Base-by-base conservation (phyloP, 2,888 invertebrate species). In the Macaria notata region DNA sequence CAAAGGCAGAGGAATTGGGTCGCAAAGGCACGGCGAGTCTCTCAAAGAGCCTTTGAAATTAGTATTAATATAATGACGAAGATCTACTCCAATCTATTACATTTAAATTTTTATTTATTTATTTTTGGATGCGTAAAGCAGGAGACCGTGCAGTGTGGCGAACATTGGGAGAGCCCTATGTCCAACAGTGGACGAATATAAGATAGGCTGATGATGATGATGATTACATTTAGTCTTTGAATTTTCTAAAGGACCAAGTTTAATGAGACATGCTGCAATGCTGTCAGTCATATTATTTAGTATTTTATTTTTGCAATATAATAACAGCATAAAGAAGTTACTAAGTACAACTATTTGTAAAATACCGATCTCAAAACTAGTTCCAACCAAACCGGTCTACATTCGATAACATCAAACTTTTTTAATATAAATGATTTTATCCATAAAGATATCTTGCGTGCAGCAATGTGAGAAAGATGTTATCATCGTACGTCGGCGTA, bases 381-480 rank as follows among this genome's bases (percentile, higher is more conserved):
- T 8, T 36, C 4, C 44, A 33, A 45, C 38, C 43, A 49, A 54
- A 54, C 49, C 49, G 31, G 48, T 49, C 4, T 9, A 45, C 45
- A 45, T 38, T 29, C 30, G 31, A 49, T 41, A 41, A 41, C 41
- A 41, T n/a, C n/a, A 41, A 41, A 41, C 4, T 41, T 41, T 7
- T 41, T 41, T 8, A 41, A 4, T 1, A 5, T 41, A 41, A 77
- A 76, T 68, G 59, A 70, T 73, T 64, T 74, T 79, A 79, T 79
- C 77, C 69, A 68, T 66, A 68, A 69, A 67, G 62, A 67, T 69
- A 79, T 76, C 74, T 68, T 61, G 50, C 46, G 54, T 43, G 47
- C 57, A 56, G 59, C 54, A 68, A 78, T 61, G 65, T 72, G 69
- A 81, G 76, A 79, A 64, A 68, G 72, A 77, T 78, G 74, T 71